These are phyloP conservation scores for Babyrousa celebensis DNA, from an alignment of 2,797 vertebrate genomes.

Conservation along the genomic window DNA sequence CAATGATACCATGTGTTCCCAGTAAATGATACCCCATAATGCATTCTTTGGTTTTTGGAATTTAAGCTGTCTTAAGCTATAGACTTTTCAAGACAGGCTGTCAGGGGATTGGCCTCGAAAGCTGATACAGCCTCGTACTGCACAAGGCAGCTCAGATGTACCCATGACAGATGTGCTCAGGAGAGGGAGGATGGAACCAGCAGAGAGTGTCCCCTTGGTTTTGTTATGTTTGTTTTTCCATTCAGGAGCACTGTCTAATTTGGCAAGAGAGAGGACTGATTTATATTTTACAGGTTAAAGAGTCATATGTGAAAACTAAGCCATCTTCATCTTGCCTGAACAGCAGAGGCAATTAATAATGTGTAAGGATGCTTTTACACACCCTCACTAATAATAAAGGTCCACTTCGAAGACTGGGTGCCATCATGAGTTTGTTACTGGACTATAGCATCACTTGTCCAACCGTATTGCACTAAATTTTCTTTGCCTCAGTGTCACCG, in stretches of 20 bases:
- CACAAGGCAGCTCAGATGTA: neutral
- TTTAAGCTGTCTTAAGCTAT: neutral
- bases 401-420: neutral
- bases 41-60: conserved; percentile 2
- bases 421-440: neutral
- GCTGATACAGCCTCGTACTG: neutral
- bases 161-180: neutral
- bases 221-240: neutral
- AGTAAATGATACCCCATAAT: neutral
- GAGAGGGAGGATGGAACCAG: neutral
- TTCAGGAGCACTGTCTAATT: neutral
- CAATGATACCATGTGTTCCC: neutral
- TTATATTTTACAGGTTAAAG: neutral
- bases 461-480: neutral
- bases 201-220: neutral
- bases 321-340: neutral
- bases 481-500: neutral
- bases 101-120: neutral
- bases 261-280: neutral
- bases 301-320: neutral
- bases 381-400: neutral
- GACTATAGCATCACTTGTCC: neutral
- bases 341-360: neutral
- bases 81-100: conserved; percentile 19
- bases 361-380: neutral